Percentiles rank a stretch among this genome's conserved stretches.
Evolutionary conservation across 2,888 invertebrate genomes (phyloP).

Genomic region (Pantelozetes paolii): DNA sequence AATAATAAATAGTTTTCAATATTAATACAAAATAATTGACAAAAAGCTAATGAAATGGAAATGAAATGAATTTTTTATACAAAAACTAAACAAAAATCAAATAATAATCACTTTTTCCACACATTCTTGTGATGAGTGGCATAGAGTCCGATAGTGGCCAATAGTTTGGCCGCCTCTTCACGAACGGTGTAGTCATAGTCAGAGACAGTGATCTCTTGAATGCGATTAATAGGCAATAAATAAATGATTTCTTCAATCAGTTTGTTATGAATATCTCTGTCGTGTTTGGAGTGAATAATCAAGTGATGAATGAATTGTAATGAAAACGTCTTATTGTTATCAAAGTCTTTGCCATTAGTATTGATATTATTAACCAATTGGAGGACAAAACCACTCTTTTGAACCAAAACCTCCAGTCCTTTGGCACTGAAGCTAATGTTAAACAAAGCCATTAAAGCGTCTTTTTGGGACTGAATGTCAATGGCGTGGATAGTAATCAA

Average conservation of each 20-base stretch:
- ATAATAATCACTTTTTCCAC: no score
- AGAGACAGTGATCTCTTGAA: neutral
- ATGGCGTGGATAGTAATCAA: neutral
- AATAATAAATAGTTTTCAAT: no score
- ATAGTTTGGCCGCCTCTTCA: neutral
- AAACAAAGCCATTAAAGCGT: neutral
- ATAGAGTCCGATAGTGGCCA: neutral
- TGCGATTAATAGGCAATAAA: neutral
- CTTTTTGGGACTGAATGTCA: neutral
- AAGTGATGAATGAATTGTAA: neutral
- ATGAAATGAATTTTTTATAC: no score
- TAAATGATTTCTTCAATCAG: neutral
- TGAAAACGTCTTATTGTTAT: neutral
- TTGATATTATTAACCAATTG: neutral
- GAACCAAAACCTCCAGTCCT: neutral
- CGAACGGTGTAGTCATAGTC: neutral
- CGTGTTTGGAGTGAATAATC: neutral
- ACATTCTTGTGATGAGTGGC: no score
- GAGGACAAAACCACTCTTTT: neutral
- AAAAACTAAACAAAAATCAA: no score
- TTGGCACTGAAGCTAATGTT: neutral
- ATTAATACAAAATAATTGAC: no score
- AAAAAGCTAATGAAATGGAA: no score
- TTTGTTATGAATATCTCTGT: neutral
- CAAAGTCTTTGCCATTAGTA: neutral